Conservation (phyloP, 2,797 vertebrate genomes). For the Euthynnus affinis region DNA sequence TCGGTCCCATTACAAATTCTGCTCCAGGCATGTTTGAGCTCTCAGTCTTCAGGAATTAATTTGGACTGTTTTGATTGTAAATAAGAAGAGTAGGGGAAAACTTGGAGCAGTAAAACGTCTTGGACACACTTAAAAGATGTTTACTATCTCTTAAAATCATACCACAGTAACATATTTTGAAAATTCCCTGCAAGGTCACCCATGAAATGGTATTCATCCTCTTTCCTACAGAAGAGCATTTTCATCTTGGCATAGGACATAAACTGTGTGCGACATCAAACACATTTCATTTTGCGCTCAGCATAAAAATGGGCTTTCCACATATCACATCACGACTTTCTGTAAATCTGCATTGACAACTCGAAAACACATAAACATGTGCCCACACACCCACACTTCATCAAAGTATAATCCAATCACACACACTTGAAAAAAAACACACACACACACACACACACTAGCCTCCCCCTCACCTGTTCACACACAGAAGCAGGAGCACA, state of each 20-base stretch:
- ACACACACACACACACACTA: constrained; percentile 17
- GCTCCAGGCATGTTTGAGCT: constrained; percentile 45
- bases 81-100: constrained; percentile 33
- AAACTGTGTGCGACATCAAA: constrained; percentile 65
- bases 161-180: constrained; percentile 48
- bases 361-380: constrained; percentile 70
- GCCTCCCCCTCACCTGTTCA: constrained; percentile 65
- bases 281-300: constrained; percentile 69
- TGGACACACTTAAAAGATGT: constrained; percentile 50
- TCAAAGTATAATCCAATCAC: constrained; percentile 55
- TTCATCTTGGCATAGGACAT: constrained; percentile 49
- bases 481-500: constrained; percentile 44
- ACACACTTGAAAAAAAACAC: constrained; percentile 25
- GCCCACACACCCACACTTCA: constrained; percentile 61
- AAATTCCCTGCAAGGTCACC: constrained; percentile 63
- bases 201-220: constrained; percentile 67
- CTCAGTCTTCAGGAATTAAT: constrained; percentile 58
- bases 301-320: constrained; percentile 65
- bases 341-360: constrained; percentile 74
- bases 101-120: constrained; percentile 36
- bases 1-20: constrained; percentile 44
- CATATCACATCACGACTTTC: constrained; percentile 63
- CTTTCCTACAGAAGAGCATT: constrained; percentile 50
- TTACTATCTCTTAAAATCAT: constrained; percentile 59
- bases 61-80: constrained; percentile 56